Base-by-base conservation (phyloP, 2,888 invertebrate genomes). In the Tricholauxania praeusta region DNA sequence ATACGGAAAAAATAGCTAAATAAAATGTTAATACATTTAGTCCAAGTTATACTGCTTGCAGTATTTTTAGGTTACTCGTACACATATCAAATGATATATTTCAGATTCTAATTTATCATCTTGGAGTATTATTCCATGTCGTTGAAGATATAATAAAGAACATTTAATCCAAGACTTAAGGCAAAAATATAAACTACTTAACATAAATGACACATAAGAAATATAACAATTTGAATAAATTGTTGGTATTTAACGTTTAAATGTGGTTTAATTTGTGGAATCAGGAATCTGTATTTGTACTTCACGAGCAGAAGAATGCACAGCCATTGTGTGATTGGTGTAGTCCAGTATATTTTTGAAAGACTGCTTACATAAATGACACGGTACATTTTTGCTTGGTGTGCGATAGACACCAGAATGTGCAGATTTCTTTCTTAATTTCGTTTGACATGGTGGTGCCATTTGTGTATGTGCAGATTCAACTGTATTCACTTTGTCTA, bases 361-460 rank as follows among this genome's bases (percentile, higher is more conserved):
- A 1, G 81, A 80, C 49, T 77, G 75, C 72, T 83, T 84, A 71
- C 85, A 86, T 15, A 79, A 77, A 74, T 85, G 81, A 48, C 85
- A 86, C 2, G 81, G 80, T 55, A 86, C 80, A 12, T 76, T 69
- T 75, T 86, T 86, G n/a, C 81, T 86, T 0, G 86, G 86, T 15
- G 85, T 86, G n/a, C 84, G 82, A 69, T 78, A 82, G 12, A 86
- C 81, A 7, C 85, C 85, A 2, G 84, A 75, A 57, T 86, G 85
- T 2, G 86, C 82, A 4, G 76, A 71, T 4, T 78, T 79, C 59
- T 84, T 84, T 28, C 47, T 62, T 19, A 57, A 28, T 39, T 63
- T 48, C 10, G 17, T 17, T 69, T 59, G 49, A n/a, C 48, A 71
- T 6, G 80, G 79, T 15, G 81, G 79, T 8, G 78, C 76, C 81